A percentile compares a stretch with the other conserved stretches of the same genome.
Conservation (phyloP, 2,797 vertebrate species). For the Crocidura indochinensis region DNA sequence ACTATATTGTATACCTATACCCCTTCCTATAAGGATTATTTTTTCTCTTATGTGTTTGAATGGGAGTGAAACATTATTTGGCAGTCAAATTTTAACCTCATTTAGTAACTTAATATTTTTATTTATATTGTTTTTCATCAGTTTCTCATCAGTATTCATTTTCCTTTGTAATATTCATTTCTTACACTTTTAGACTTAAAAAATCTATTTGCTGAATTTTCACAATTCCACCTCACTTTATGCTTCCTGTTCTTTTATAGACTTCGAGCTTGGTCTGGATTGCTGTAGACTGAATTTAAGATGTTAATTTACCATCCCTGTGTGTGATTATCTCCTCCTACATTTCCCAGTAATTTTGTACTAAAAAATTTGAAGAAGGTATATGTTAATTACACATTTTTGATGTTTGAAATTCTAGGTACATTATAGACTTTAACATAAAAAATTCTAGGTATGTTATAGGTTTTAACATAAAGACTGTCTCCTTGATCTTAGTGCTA, state of each 20-base stretch:
- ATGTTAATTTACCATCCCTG: background rate
- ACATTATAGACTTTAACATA: background rate
- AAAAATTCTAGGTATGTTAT: slow-evolving; percentile 8
- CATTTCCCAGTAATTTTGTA: slow-evolving; percentile 49
- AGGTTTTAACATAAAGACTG: background rate
- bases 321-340: slow-evolving; percentile 31
- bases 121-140: slow-evolving; percentile 13
- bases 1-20: too few relatives aligned
- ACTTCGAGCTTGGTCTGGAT: slow-evolving; percentile 18
- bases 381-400: slow-evolving; percentile 56
- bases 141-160: slow-evolving; percentile 7
- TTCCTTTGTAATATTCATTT: slow-evolving; percentile 15
- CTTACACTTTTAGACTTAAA: background rate
- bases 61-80: background rate
- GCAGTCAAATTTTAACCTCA: background rate
- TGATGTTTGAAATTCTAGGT: slow-evolving; percentile 47
- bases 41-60: background rate
- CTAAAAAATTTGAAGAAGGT: slow-evolving; percentile 26
- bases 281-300: background rate
- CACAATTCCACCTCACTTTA: background rate
- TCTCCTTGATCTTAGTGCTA: slow-evolving; percentile 61
- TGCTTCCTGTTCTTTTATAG: slow-evolving; percentile 46
- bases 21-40: background rate
- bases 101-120: slow-evolving; percentile 5
- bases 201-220: slow-evolving; percentile 18